These are phyloP conservation scores for Pocillopora grandis DNA, from an alignment of 92 coral and sea anemone genomes.

Conservation along the genomic window DNA sequence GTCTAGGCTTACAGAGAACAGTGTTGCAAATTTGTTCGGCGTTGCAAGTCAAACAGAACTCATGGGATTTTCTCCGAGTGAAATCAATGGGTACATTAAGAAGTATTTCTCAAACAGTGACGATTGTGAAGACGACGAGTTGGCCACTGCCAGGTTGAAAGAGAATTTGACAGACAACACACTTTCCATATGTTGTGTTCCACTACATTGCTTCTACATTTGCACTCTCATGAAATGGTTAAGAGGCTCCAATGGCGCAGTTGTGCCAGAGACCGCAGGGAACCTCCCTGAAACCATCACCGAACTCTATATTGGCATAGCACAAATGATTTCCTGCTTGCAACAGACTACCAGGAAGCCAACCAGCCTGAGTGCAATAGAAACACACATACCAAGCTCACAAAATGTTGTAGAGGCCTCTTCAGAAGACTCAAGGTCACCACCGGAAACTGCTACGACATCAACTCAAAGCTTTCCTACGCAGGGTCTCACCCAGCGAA, in stretches of 20 bases:
- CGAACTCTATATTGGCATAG: conserved; percentile 7
- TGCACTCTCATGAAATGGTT: conserved; percentile 19
- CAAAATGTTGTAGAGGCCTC: background rate
- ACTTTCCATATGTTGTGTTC: conserved; percentile 29
- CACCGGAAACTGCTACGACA: background rate
- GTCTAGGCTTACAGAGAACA: conserved; percentile 1
- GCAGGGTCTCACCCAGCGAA: background rate
- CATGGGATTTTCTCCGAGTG: conserved; percentile 21
- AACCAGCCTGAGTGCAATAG: background rate
- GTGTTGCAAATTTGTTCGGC: background rate
- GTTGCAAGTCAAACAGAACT: conserved; percentile 10
- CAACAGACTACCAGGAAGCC: background rate
- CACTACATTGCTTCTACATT: conserved; percentile 21
- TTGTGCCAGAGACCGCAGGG: background rate
- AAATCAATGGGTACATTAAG: conserved; percentile 9
- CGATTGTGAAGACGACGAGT: background rate
- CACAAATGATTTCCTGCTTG: background rate
- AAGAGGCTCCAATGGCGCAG: background rate
- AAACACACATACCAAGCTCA: background rate
- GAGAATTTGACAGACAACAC: conserved; percentile 15
- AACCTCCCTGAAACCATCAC: conserved; percentile 18
- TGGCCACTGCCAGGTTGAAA: background rate
- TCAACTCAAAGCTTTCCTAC: background rate
- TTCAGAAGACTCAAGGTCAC: background rate
- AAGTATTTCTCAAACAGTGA: background rate